Evolutionary conservation across 2,888 invertebrate species (phyloP).

Genomic region (Melanchra persicariae): DNA sequence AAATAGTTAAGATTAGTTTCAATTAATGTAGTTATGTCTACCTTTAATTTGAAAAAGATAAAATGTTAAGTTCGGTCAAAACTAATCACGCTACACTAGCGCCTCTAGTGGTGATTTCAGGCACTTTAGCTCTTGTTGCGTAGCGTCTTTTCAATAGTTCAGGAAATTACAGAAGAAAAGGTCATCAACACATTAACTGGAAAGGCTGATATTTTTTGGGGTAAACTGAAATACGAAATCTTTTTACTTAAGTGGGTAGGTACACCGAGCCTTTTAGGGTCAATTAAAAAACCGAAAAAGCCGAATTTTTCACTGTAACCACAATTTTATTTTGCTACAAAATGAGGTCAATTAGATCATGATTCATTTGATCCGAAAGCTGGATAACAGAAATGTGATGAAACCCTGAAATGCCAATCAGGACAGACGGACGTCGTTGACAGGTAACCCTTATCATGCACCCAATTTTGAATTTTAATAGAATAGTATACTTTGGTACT

Average conservation of each 20-base stretch:
- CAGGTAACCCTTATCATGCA: conserved; percentile 29
- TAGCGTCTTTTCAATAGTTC: too few relatives aligned
- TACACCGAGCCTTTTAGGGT: neutral
- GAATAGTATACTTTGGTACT: neutral
- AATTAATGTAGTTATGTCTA: too few relatives aligned
- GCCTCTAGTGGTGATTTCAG: too few relatives aligned
- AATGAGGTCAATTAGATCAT: conserved; percentile 12
- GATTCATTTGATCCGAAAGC: conserved; percentile 11
- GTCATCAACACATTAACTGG: too few relatives aligned
- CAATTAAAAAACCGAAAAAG: neutral
- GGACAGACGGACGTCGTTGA: neutral
- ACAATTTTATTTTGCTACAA: neutral
- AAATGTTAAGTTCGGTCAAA: too few relatives aligned
- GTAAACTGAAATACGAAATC: too few relatives aligned
- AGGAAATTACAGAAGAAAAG: too few relatives aligned
- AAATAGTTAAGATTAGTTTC: neutral
- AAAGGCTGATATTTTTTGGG: too few relatives aligned
- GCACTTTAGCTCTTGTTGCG: too few relatives aligned
- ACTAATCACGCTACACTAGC: neutral
- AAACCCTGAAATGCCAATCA: conserved; percentile 20
- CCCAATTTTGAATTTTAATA: conserved; percentile 23
- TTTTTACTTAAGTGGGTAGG: too few relatives aligned
- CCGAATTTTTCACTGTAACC: neutral
- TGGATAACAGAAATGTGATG: neutral
- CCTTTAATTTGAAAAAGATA: too few relatives aligned